Evolutionary conservation across 2,888 invertebrate genomes (phyloP).

Genomic region (Drosophila stalkeri): DNA sequence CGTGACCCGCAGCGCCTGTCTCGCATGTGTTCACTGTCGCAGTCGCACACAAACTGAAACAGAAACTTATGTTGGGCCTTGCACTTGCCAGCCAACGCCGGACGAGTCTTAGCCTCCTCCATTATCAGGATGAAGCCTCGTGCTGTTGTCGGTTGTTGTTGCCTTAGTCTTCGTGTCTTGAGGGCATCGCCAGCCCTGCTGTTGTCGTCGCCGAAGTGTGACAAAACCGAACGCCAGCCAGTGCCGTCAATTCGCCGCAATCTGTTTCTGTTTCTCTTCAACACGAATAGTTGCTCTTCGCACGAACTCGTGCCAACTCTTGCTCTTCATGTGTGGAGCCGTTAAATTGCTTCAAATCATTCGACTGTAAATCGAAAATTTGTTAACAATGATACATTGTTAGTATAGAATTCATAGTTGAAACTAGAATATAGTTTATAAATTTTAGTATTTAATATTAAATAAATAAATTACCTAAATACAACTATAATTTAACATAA

Average conservation of each 20-base stretch:
- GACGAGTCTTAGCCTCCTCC: slow-evolving; percentile 39
- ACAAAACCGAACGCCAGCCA: slow-evolving; percentile 32
- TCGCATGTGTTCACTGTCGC: slow-evolving; percentile 67
- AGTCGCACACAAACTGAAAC: slow-evolving; percentile 78
- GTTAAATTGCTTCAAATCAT: neutral
- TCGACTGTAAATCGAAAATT: neutral
- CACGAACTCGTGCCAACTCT: neutral
- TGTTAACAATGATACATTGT: neutral
- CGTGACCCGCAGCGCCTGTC: slow-evolving; percentile 37
- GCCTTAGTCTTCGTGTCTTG: slow-evolving; percentile 22
- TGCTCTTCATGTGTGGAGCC: slow-evolving; percentile 47
- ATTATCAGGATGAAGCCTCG: slow-evolving; percentile 59
- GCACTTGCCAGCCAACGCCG: slow-evolving; percentile 57
- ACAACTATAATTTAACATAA: too few species aligned
- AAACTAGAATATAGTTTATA: too few species aligned
- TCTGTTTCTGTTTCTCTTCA: slow-evolving; percentile 23
- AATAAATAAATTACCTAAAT: too few species aligned
- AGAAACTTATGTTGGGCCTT: slow-evolving; percentile 67
- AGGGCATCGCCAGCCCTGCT: slow-evolving; percentile 17
- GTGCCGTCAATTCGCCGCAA: slow-evolving; percentile 46
- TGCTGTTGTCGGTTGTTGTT: slow-evolving; percentile 31
- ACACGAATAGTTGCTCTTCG: slow-evolving; percentile 3
- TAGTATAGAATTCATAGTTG: too few species aligned
- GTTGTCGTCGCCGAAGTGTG: slow-evolving; percentile 11
- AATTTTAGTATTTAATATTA: too few species aligned